Evolutionary conservation across 2,888 invertebrate species (phyloP), one percentile per base, ranked within the genome.

Genomic region (Scaptomyza flava): DNA sequence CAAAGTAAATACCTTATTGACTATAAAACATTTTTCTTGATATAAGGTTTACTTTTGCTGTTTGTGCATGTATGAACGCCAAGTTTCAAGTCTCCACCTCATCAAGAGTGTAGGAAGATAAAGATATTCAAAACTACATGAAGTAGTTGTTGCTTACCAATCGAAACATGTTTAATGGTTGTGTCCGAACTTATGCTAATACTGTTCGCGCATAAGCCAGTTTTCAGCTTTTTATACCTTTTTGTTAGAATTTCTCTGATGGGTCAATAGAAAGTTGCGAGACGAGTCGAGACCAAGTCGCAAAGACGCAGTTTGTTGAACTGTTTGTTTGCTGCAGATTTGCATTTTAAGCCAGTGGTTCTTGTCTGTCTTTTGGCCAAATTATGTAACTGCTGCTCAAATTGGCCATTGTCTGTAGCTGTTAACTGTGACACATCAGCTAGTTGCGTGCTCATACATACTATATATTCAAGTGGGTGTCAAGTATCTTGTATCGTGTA

Each of bases 241-340:
- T 12, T 31, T 14, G 20, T n/a, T 50, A 30, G 38, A 27, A 68
- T 71, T 62, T 66, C 71, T 53, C 54, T 51, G 31, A 31, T 48
- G 59, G 76, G 70, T 81, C 89, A 83, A 72, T 84, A 84, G 86
- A 83, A 88, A 88, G 83, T 84, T 88, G 83, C 62, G 48, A 51
- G 47, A 48, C 76, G 53, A 72, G 68, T 77, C 66, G 69, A 47
- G 11, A 11, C 7, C 1, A 47, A 4, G 14, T 47, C 20, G 33
- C 4, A 31, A 36, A 53, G 33, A 34, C 36, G 45, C 31, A 70
- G 76, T 75, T 72, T 77, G 72, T 74, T 77, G 74, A 74, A 75
- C 74, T 47, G 53, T 46, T 23, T 14, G n/a, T 42, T 23, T 12
- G n/a, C 14, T 31, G 53, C 43, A 53, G 51, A 72, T 75, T 72